Conservation (phyloP, 2,113 vertebrate species). For the Mus musculus region DNA sequence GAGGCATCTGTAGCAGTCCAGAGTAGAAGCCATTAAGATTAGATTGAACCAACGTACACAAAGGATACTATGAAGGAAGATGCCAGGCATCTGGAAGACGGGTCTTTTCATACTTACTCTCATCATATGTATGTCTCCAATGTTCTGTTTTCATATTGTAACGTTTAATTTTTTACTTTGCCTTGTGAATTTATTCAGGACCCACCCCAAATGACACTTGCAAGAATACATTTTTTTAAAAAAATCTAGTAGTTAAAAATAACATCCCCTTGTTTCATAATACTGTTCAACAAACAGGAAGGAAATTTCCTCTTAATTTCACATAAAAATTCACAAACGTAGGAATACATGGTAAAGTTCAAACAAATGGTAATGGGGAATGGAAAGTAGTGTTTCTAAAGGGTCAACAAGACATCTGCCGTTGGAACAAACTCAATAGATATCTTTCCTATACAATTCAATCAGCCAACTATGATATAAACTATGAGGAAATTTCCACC, state of each 20-base stretch:
- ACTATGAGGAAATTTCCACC: conserved; percentile 4
- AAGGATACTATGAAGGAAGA: background rate
- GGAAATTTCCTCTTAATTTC: background rate
- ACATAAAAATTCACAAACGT: background rate
- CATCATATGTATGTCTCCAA: background rate
- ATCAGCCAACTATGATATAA: background rate
- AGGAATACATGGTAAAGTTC: background rate
- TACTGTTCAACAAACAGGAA: background rate
- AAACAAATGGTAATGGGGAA: background rate
- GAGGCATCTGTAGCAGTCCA: background rate
- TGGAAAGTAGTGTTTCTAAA: background rate
- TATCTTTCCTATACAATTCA: background rate
- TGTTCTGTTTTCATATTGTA: conserved; percentile 6
- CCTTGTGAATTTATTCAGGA: background rate
- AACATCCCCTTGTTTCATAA: background rate
- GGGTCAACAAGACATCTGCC: background rate
- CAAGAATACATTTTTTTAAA: background rate
- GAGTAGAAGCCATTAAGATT: background rate
- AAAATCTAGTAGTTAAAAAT: background rate
- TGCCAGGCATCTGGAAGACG: background rate
- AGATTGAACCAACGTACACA: background rate
- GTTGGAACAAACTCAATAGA: background rate
- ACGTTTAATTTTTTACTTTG: conserved; percentile 27
- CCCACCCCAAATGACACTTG: background rate
- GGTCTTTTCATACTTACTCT: background rate